Evolutionary conservation across 2,888 invertebrate genomes (phyloP), one percentile per base, ranked within the genome.

Genomic region (Polydrusus cervinus): DNA sequence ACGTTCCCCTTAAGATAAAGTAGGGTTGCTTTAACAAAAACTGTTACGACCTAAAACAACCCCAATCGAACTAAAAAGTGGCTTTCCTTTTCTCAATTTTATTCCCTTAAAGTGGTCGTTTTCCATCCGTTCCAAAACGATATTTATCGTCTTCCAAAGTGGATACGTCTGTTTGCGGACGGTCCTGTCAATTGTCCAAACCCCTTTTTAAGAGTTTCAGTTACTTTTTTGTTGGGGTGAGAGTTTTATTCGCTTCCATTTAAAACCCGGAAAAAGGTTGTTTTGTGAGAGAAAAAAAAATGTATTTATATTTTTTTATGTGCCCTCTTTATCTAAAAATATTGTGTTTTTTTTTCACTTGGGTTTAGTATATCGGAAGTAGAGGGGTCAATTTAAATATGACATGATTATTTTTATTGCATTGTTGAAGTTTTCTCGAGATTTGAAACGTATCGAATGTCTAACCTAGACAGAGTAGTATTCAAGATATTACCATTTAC

Each of bases 101-200:
- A 25, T 55, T 30, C 60, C 64, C 64, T 20, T 57, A 20, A 45
- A 57, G 18, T 45, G 45, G 60, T 57, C 66, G 25, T 65, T 72
- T 66, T 47, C 40, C 57, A 14, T 43, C 40, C 43, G 7, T 20
- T 16, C 20, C 57, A 49, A 13, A 40, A 43, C 57, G 60, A 72
- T 72, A 72, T 72, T 75, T 67, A 76, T 76, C 43, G 79, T 79
- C 78, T 78, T 78, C 78, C 71, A 75, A 80, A 78, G 80, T 78
- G 79, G 80, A 76, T 72, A 79, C 78, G 79, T 79, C 79, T 79
- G 79, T 78, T 76, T 73, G 70, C 76, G 76, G 70, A 71, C 76
- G 66, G 72, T 51, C 57, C 70, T 76, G 78, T 78, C 78, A 78
- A 78, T 78, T 76, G 76, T 64, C 55, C 62, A 73, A 76, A 71